phyloP scores from a whole-genome alignment of 2,113 vertebrate genomes.

The Lampris incognitus region DNA sequence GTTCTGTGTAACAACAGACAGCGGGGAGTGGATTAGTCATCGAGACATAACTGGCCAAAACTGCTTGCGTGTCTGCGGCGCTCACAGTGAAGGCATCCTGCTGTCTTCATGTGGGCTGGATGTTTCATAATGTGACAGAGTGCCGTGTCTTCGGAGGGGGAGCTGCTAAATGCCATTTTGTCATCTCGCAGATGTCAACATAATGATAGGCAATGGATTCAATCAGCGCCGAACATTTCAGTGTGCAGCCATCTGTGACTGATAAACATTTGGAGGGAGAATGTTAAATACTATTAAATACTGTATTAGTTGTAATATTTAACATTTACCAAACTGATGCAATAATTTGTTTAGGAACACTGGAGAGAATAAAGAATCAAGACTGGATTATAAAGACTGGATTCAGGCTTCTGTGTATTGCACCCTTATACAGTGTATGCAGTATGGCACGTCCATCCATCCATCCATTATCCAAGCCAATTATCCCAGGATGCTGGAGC shows the following conservation, averaged over 20 bases:
- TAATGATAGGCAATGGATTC: constrained; percentile 59
- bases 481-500: too few relatives aligned
- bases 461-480: too few relatives aligned
- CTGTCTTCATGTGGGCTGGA: constrained; percentile 66
- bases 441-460: not conserved
- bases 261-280: constrained; percentile 45
- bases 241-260: constrained; percentile 62
- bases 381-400: not conserved
- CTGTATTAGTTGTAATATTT: constrained; percentile 23
- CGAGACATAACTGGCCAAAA: constrained; percentile 50
- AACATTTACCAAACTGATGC: not conserved
- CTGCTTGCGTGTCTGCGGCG: constrained; percentile 43
- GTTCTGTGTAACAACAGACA: constrained; percentile 24
- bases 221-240: constrained; percentile 60
- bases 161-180: constrained; percentile 76
- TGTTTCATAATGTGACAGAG: constrained; percentile 66
- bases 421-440: not conserved
- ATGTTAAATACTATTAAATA: constrained; percentile 19
- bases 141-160: constrained; percentile 51
- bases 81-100: constrained; percentile 49
- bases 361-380: not conserved
- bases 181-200: constrained; percentile 73
- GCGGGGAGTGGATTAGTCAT: constrained; percentile 65
- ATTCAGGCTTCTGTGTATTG: not conserved
- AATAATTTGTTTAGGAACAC: not conserved